Conservation (phyloP, 2,888 invertebrate genomes). For the Vandiemenella viatica region DNA sequence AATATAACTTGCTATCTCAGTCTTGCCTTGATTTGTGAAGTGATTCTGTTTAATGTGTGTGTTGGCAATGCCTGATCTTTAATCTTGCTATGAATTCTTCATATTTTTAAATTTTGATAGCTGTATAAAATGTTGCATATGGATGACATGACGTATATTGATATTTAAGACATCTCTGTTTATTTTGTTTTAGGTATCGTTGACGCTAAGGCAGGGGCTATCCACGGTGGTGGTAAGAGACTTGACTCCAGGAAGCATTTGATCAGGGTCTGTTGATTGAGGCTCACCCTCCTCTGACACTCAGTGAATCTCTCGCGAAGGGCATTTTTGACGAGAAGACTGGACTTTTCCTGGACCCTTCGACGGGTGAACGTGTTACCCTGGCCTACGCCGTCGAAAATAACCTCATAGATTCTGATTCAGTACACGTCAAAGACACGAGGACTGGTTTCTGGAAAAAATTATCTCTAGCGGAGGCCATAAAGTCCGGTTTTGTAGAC, state of each 20-base stretch:
- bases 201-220: constrained; percentile 56
- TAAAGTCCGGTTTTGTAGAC: constrained; percentile 58
- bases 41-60: too few species aligned
- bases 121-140: too few species aligned
- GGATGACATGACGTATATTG: too few species aligned
- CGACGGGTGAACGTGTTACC: constrained; percentile 59
- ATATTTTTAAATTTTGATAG: too few species aligned
- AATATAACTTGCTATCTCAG: too few species aligned
- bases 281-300: constrained; percentile 61
- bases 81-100: too few species aligned
- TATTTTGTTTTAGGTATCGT: too few species aligned
- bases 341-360: constrained; percentile 72
- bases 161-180: too few species aligned
- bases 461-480: constrained; percentile 61
- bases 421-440: constrained; percentile 67
- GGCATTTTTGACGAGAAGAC: constrained; percentile 62
- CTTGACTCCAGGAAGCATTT: constrained; percentile 70
- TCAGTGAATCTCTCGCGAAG: constrained; percentile 68
- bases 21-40: too few species aligned
- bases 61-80: too few species aligned
- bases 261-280: constrained; percentile 70
- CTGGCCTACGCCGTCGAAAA: constrained; percentile 68
- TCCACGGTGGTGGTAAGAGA: constrained; percentile 41
- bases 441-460: constrained; percentile 61
- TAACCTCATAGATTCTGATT: constrained; percentile 68